Percentiles rank a stretch among this genome's conserved stretches.
Evolutionary conservation across 1,140 invertebrate genomes (phyloP).

Genomic region (Apis dorsata): DNA sequence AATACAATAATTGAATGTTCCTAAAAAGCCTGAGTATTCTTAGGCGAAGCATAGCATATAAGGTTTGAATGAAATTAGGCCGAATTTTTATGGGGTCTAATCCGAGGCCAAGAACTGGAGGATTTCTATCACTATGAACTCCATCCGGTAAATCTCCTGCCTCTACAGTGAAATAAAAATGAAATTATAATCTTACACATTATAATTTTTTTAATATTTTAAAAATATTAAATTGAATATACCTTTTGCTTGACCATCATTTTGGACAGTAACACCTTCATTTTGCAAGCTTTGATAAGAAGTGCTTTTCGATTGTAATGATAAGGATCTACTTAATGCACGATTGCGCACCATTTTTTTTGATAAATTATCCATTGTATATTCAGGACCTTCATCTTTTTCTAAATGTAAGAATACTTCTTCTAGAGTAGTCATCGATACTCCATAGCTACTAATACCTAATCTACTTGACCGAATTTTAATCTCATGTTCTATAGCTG

Average conservation of each 20-base stretch:
- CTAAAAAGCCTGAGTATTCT: conserved; percentile 78
- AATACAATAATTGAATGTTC: conserved; percentile 79
- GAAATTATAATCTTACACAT: not conserved
- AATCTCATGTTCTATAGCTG: conserved; percentile 87
- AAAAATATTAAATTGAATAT: not conserved
- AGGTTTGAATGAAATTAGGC: conserved; percentile 79
- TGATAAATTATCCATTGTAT: conserved; percentile 84
- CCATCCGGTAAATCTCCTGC: conserved; percentile 74
- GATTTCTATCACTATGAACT: conserved; percentile 74
- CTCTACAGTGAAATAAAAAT: conserved; percentile 47
- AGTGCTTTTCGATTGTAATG: conserved; percentile 86
- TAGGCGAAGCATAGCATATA: conserved; percentile 79
- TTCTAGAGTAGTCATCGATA: conserved; percentile 96
- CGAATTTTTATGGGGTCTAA: conserved; percentile 80
- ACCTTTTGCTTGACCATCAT: conserved; percentile 77
- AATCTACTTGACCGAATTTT: conserved; percentile 82
- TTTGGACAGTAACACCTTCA: conserved; percentile 79
- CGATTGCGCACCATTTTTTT: conserved; percentile 87
- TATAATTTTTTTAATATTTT: not conserved
- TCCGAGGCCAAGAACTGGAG: conserved; percentile 79
- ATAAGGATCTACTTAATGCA: conserved; percentile 85
- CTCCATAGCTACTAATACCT: conserved; percentile 92
- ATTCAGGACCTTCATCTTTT: conserved; percentile 84
- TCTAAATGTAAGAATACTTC: conserved; percentile 90
- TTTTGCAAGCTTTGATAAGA: conserved; percentile 87